Evolutionary conservation across 2,797 vertebrate genomes (phyloP).

Genomic region (Lutjanus campechanus): DNA sequence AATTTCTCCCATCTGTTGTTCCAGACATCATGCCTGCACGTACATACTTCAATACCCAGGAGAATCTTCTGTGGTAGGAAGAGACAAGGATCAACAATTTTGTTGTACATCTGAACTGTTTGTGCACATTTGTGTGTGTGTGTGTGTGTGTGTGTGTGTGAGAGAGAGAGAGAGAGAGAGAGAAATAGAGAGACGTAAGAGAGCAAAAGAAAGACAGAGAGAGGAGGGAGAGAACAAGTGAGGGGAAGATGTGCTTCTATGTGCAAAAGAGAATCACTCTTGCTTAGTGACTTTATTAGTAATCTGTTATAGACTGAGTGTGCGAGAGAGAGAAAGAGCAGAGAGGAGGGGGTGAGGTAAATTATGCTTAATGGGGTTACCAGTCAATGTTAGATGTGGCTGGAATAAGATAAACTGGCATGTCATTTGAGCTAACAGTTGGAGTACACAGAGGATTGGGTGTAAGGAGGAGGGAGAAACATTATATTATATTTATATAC

Average conservation of each 20-base stretch:
- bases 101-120: conserved; percentile 49
- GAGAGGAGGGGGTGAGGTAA: conserved; percentile 18
- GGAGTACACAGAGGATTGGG: neutral
- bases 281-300: conserved; percentile 69
- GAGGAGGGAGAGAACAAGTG: conserved; percentile 5
- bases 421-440: conserved; percentile 1
- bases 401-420: conserved; percentile 46
- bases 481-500: conserved; percentile 16
- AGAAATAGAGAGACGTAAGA: neutral
- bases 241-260: conserved; percentile 21
- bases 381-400: conserved; percentile 46
- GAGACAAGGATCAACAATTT: conserved; percentile 61
- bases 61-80: conserved; percentile 47
- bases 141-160: neutral
- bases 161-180: neutral
- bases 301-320: conserved; percentile 49
- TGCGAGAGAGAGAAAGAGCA: conserved; percentile 5
- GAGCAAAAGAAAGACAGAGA: conserved; percentile 25
- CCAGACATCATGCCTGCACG: conserved; percentile 56
- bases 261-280: conserved; percentile 45
- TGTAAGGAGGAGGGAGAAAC: conserved; percentile 18
- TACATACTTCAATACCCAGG: conserved; percentile 58
- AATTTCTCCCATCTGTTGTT: conserved; percentile 65
- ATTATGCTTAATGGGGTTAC: conserved; percentile 55
- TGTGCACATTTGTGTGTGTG: neutral